Percentiles rank a stretch among this genome's conserved stretches.
Conservation (phyloP, 2,888 invertebrate species). For the Ditula angustiorana region DNA sequence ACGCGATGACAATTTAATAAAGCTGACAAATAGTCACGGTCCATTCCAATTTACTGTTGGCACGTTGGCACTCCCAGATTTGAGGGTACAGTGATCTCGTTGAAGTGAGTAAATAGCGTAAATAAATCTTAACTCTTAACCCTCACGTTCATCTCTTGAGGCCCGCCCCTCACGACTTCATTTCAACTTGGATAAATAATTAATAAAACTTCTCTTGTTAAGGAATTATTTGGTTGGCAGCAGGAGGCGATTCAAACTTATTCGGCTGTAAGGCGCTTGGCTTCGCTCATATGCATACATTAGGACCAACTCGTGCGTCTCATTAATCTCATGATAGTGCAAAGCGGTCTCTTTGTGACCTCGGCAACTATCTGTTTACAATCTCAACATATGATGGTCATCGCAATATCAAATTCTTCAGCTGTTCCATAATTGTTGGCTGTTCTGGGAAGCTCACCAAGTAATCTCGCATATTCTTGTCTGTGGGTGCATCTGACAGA, state of each 20-base stretch:
- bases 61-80: slow-evolving; percentile 15
- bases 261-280: neutral
- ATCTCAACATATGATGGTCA: no score
- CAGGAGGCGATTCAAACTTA: neutral
- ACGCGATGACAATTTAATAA: slow-evolving; percentile 11
- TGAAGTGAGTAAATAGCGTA: slow-evolving; percentile 19
- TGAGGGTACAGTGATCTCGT: slow-evolving; percentile 14
- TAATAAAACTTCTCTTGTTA: slow-evolving; percentile 1
- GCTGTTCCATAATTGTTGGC: no score
- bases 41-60: neutral
- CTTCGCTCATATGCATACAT: no score
- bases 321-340: no score
- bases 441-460: no score
- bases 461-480: no score
- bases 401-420: no score
- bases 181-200: slow-evolving; percentile 29
- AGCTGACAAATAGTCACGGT: neutral
- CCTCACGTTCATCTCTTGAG: slow-evolving; percentile 23
- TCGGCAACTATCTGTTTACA: no score
- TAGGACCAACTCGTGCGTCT: no score
- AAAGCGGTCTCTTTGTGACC: no score
- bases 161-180: slow-evolving; percentile 11
- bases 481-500: no score
- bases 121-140: slow-evolving; percentile 22
- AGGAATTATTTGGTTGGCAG: neutral